These are phyloP conservation scores for Elanoides forficatus DNA, from an alignment of 2,113 vertebrate genomes.

Conservation along the genomic window DNA sequence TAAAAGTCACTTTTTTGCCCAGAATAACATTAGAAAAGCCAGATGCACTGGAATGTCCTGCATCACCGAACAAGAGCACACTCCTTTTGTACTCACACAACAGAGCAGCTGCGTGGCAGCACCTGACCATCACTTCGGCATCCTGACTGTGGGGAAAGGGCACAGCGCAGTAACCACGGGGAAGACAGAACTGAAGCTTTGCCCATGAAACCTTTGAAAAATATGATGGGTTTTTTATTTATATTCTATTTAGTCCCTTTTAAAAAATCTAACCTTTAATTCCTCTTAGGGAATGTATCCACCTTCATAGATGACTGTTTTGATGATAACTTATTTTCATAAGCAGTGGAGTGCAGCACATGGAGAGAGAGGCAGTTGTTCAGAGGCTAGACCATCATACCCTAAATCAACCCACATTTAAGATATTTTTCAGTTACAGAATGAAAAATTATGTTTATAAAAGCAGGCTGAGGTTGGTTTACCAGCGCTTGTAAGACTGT, in stretches of 20 bases:
- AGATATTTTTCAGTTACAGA: neutral
- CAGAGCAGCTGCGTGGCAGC: neutral
- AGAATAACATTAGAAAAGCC: neutral
- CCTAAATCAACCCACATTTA: neutral
- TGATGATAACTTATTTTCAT: neutral
- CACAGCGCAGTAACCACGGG: neutral
- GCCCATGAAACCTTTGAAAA: neutral
- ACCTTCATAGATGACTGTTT: neutral
- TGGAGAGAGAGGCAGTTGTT: neutral
- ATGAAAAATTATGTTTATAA: neutral
- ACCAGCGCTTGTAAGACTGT: neutral
- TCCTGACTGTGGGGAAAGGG: neutral
- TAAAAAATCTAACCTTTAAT: neutral
- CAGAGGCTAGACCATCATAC: neutral
- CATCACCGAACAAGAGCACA: neutral
- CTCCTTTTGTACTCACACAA: neutral
- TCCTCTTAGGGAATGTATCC: neutral
- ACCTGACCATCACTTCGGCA: rapidly evolving
- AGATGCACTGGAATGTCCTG: neutral
- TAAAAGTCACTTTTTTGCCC: neutral
- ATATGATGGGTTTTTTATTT: neutral
- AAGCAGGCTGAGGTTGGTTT: neutral
- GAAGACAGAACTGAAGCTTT: neutral
- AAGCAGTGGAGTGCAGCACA: neutral
- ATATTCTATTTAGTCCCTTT: neutral